Evolutionary conservation across 2,888 invertebrate genomes (phyloP).

Genomic region (Stictocephala bisonia): DNA sequence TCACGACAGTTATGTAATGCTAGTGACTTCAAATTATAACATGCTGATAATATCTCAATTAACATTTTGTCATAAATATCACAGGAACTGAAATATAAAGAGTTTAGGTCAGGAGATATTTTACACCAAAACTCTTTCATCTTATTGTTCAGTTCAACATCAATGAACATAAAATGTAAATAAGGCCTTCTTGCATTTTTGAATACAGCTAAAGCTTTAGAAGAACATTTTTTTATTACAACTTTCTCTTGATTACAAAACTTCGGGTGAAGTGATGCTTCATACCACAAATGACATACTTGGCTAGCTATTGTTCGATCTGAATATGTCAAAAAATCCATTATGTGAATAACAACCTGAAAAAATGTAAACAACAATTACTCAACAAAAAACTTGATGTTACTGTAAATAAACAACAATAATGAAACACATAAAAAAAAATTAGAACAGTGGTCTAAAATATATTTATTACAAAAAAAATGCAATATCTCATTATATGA

Average conservation of each 20-base stretch:
- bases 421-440: no score
- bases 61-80: slow-evolving; percentile 75
- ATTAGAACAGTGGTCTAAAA: no score
- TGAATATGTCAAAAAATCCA: slow-evolving; percentile 72
- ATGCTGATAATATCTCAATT: slow-evolving; percentile 69
- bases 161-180: slow-evolving; percentile 68
- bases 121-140: slow-evolving; percentile 70
- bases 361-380: no score
- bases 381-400: no score
- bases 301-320: slow-evolving; percentile 75
- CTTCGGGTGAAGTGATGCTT: slow-evolving; percentile 72
- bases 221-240: slow-evolving; percentile 66
- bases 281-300: slow-evolving; percentile 75
- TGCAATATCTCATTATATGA: no score
- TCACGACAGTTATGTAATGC: slow-evolving; percentile 75
- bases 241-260: slow-evolving; percentile 70
- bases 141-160: slow-evolving; percentile 69
- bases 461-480: no score
- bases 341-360: slow-evolving; percentile 74
- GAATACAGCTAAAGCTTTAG: slow-evolving; percentile 64
- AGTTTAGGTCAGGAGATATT: slow-evolving; percentile 70
- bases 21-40: slow-evolving; percentile 70
- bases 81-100: slow-evolving; percentile 70
- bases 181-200: slow-evolving; percentile 67
- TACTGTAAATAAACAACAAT: no score